Evolutionary conservation across 1,140 invertebrate genomes (phyloP).

Genomic region (Sarcophaga bullata): DNA sequence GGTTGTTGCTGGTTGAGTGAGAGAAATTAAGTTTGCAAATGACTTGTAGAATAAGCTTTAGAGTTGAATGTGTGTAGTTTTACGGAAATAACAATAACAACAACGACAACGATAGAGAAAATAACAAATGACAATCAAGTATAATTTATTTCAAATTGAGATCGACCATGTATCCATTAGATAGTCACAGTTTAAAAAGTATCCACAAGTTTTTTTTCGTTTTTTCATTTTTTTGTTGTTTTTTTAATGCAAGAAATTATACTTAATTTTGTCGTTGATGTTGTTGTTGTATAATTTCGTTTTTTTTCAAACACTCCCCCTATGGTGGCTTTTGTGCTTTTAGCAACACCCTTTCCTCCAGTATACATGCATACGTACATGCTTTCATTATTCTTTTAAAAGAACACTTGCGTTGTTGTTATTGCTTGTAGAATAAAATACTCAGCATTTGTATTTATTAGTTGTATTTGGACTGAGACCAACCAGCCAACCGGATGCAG

Average conservation of each 20-base stretch:
- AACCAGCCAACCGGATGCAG: constrained; percentile 7
- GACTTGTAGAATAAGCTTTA: constrained; percentile 59
- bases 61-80: not conserved
- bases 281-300: not conserved
- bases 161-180: constrained; percentile 46
- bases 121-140: constrained; percentile 61
- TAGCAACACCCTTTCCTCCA: too few relatives aligned
- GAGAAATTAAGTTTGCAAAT: constrained; percentile 64
- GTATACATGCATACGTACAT: not conserved
- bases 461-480: constrained; percentile 11
- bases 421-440: not conserved
- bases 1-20: not conserved
- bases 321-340: not conserved
- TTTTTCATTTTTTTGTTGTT: constrained; percentile 10
- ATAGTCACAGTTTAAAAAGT: constrained; percentile 27
- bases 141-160: constrained; percentile 65
- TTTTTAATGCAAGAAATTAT: constrained; percentile 37
- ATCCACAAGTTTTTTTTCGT: constrained; percentile 9
- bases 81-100: constrained; percentile 37
- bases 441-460: not conserved
- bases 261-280: constrained; percentile 31
- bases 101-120: constrained; percentile 44
- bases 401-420: not conserved
- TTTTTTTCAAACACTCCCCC: not conserved
- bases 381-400: not conserved